Evolutionary conservation across 2,113 vertebrate species (phyloP).

Genomic region (Serilophus lunatus): DNA sequence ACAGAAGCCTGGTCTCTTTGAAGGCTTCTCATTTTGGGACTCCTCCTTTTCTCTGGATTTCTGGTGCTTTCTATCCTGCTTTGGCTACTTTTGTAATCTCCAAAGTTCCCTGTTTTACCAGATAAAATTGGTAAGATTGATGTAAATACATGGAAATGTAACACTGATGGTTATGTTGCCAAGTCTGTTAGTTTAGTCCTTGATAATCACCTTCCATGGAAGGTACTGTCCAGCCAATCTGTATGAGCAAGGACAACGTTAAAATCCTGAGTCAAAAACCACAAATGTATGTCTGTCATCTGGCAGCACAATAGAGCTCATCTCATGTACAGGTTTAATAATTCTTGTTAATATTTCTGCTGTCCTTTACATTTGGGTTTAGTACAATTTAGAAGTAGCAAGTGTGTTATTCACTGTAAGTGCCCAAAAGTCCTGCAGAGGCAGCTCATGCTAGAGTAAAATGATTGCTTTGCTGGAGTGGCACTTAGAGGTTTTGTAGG

Average conservation of each 20-base stretch:
- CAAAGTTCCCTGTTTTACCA: neutral
- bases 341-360: neutral
- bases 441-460: neutral
- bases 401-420: neutral
- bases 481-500: neutral
- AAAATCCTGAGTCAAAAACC: neutral
- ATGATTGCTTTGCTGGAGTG: neutral
- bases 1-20: neutral
- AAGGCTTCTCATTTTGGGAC: neutral
- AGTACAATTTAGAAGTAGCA: neutral
- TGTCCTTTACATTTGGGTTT: neutral
- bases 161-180: neutral
- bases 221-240: neutral
- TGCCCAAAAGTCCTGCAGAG: neutral
- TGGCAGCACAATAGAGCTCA: neutral
- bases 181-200: neutral
- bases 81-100: neutral
- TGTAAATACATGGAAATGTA: neutral
- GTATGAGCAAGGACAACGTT: neutral
- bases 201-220: fast-evolving
- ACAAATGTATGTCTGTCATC: neutral
- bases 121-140: neutral
- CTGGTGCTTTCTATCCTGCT: neutral
- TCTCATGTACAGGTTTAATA: neutral
- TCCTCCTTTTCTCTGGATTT: neutral